These are phyloP conservation scores for Bubo bubo DNA, from an alignment of 2,113 vertebrate species.

Conservation along the genomic window DNA sequence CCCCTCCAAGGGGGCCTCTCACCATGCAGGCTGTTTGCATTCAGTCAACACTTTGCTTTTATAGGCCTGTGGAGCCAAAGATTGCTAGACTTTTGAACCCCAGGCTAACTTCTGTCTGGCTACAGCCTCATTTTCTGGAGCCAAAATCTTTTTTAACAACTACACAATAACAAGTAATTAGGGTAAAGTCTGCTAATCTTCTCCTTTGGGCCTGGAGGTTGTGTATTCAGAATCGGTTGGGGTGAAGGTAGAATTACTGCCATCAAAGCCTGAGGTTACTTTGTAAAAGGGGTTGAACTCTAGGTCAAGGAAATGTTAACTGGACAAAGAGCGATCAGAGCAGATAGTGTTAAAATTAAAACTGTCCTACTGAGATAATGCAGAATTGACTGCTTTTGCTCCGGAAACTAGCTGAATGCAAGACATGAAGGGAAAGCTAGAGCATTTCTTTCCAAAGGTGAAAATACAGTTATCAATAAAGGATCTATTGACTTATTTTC, in stretches of 20 bases:
- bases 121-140: conserved; percentile 76
- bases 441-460: background rate
- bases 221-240: conserved; percentile 51
- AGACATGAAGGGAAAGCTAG: background rate
- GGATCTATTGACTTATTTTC: background rate
- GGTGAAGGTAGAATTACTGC: conserved; percentile 64
- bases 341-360: conserved; percentile 75
- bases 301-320: conserved; percentile 82
- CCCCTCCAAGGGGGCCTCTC: conserved; percentile 35
- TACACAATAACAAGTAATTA: conserved; percentile 71
- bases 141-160: conserved; percentile 70
- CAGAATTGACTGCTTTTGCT: conserved; percentile 43
- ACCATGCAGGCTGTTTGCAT: conserved; percentile 72
- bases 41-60: conserved; percentile 82
- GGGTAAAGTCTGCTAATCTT: conserved; percentile 66
- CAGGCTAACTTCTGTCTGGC: conserved; percentile 79
- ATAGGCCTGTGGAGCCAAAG: conserved; percentile 80
- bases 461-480: conserved; percentile 4
- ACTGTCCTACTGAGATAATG: conserved; percentile 35
- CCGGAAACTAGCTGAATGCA: conserved; percentile 17
- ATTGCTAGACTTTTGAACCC: conserved; percentile 80
- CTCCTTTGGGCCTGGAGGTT: conserved; percentile 59
- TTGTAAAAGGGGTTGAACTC: conserved; percentile 74
- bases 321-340: conserved; percentile 69
- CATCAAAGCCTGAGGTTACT: conserved; percentile 73